These are phyloP conservation scores for Girardinichthys multiradiatus DNA, from an alignment of 2,113 vertebrate genomes.

Conservation along the genomic window DNA sequence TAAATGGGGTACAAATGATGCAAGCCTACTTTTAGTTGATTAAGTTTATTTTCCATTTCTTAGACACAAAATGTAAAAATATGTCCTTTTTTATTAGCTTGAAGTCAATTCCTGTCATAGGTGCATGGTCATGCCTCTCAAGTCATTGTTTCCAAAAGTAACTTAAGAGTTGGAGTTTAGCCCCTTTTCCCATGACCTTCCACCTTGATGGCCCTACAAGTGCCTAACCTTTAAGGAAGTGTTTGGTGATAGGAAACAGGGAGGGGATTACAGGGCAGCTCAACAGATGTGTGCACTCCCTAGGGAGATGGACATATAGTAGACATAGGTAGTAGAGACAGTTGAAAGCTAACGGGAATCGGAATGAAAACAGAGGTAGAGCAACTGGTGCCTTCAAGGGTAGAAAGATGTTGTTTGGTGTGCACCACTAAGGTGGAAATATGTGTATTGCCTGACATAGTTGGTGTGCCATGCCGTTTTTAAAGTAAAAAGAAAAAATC, in stretches of 20 bases:
- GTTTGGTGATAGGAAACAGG: conserved; percentile 53
- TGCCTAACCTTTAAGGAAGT: conserved; percentile 72
- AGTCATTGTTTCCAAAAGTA: conserved; percentile 20
- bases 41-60: not conserved
- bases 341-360: conserved; percentile 72
- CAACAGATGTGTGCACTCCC: conserved; percentile 58
- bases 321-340: conserved; percentile 63
- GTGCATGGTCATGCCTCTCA: conserved; percentile 4
- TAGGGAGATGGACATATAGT: conserved; percentile 59
- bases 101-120: conserved; percentile 25
- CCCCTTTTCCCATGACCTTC: conserved; percentile 30
- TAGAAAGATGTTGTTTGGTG: conserved; percentile 67
- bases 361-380: conserved; percentile 66
- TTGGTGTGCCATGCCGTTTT: conserved; percentile 62
- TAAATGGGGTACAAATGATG: not conserved
- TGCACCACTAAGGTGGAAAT: conserved; percentile 72
- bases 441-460: conserved; percentile 59
- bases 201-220: conserved; percentile 48
- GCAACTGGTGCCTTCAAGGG: conserved; percentile 69
- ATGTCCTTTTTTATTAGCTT: conserved; percentile 5
- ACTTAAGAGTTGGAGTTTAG: conserved; percentile 38
- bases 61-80: not conserved
- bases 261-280: conserved; percentile 46
- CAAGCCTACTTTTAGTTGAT: not conserved
- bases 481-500: conserved; percentile 32